These are phyloP conservation scores for Fringilla coelebs DNA, from an alignment of 2,797 vertebrate species.

Conservation along the genomic window DNA sequence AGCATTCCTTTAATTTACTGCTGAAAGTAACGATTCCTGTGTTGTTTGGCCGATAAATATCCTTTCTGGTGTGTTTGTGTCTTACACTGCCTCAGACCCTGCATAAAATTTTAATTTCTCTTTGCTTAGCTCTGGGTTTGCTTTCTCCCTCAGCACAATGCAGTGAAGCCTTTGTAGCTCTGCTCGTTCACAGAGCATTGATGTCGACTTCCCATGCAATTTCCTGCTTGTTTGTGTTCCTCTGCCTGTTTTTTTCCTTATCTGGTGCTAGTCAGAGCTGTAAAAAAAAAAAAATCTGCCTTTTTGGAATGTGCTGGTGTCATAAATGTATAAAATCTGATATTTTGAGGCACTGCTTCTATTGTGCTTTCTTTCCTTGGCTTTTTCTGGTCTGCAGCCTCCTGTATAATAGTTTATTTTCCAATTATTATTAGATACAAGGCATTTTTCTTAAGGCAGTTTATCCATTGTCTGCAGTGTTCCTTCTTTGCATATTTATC, in stretches of 20 bases:
- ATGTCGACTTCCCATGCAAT: not conserved
- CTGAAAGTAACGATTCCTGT: not conserved
- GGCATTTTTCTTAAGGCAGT: not conserved
- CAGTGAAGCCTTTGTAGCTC: conserved; percentile 1
- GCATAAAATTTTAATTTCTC: conserved; percentile 47
- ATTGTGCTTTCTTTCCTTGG: not conserved
- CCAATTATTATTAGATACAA: not conserved
- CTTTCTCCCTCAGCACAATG: not conserved
- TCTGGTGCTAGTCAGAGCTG: not conserved
- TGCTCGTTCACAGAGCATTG: not conserved
- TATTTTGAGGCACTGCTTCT: not conserved
- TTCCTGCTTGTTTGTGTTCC: not conserved
- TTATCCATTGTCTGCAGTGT: not conserved
- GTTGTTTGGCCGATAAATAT: not conserved
- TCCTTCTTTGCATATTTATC: not conserved
- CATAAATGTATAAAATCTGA: not conserved
- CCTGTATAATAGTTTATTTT: not conserved
- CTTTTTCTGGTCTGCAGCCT: not conserved
- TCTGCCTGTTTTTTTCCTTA: not conserved
- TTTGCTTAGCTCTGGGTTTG: not conserved
- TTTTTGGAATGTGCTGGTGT: not conserved
- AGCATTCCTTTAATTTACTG: conserved; percentile 1
- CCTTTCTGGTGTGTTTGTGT: not conserved
- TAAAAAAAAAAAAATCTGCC: not conserved
- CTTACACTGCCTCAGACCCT: not conserved